Conservation (phyloP, 2,888 invertebrate species). For the Perdita meconis region DNA sequence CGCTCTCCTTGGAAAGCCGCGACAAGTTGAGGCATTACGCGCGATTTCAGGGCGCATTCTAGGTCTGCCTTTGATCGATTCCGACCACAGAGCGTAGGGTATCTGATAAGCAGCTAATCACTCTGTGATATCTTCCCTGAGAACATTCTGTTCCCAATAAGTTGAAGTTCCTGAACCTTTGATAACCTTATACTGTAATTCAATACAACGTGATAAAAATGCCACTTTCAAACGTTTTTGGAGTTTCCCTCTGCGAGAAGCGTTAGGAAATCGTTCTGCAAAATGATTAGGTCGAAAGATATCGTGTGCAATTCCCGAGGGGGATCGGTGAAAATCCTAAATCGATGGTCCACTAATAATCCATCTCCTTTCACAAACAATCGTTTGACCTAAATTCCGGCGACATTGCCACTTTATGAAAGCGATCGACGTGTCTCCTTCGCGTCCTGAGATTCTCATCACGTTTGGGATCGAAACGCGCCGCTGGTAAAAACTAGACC, state of each 20-base stretch:
- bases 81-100: not conserved
- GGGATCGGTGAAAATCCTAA: slow-evolving; percentile 47
- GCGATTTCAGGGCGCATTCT: slow-evolving; percentile 36
- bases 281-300: too few relatives aligned
- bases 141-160: too few relatives aligned
- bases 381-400: slow-evolving; percentile 65
- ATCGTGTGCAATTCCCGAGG: slow-evolving; percentile 9
- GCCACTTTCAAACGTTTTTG: too few relatives aligned
- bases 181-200: too few relatives aligned
- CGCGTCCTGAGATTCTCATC: slow-evolving; percentile 39
- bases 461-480: slow-evolving; percentile 32
- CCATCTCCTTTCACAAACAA: slow-evolving; percentile 48
- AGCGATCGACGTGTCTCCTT: slow-evolving; percentile 16
- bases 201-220: too few relatives aligned
- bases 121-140: too few relatives aligned
- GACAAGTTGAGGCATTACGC: slow-evolving; percentile 30
- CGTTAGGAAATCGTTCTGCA: too few relatives aligned
- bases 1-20: slow-evolving; percentile 34
- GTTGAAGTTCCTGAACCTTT: too few relatives aligned
- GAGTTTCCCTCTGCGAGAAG: too few relatives aligned
- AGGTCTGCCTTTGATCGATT: slow-evolving; percentile 25
- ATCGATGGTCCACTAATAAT: slow-evolving; percentile 50
- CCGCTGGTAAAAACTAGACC: slow-evolving; percentile 9
- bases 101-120: too few relatives aligned
- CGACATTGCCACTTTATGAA: slow-evolving; percentile 25